phyloP scores from a whole-genome alignment of 2,888 invertebrate species.

The Mantis religiosa region DNA sequence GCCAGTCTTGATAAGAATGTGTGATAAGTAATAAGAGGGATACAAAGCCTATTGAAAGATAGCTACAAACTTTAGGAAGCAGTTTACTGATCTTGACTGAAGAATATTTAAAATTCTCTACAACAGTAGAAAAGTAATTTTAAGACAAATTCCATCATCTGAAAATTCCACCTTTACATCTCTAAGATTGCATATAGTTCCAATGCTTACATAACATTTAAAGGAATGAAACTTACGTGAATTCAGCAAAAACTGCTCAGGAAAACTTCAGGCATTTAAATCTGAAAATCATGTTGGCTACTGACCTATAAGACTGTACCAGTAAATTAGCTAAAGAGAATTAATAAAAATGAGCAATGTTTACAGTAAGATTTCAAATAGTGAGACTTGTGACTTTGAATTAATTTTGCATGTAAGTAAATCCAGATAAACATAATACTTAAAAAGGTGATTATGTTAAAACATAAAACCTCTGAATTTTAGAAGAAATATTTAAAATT shows the following conservation, averaged over 20 bases:
- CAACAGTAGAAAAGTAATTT: too few species aligned
- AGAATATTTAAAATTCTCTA: too few species aligned
- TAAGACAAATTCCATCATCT: too few species aligned
- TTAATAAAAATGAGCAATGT: not conserved
- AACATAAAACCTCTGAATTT: not conserved
- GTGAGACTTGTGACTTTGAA: not conserved
- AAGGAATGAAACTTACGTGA: too few species aligned
- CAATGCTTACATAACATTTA: too few species aligned
- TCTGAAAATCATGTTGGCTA: not conserved
- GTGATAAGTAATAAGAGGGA: too few species aligned
- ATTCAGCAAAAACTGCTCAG: not conserved
- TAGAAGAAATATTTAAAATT: not conserved
- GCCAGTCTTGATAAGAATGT: too few species aligned
- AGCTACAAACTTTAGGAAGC: too few species aligned
- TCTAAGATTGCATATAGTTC: too few species aligned
- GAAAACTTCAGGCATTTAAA: not conserved
- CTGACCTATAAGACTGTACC: not conserved
- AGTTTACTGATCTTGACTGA: too few species aligned
- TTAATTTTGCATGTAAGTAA: not conserved
- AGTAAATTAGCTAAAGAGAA: not conserved
- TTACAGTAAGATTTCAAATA: not conserved
- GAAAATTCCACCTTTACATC: too few species aligned
- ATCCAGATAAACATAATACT: not conserved
- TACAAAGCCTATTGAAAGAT: too few species aligned
- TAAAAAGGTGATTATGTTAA: not conserved